These are phyloP conservation scores for Tillus elongatus DNA, from an alignment of 2,888 invertebrate species.

Conservation along the genomic window DNA sequence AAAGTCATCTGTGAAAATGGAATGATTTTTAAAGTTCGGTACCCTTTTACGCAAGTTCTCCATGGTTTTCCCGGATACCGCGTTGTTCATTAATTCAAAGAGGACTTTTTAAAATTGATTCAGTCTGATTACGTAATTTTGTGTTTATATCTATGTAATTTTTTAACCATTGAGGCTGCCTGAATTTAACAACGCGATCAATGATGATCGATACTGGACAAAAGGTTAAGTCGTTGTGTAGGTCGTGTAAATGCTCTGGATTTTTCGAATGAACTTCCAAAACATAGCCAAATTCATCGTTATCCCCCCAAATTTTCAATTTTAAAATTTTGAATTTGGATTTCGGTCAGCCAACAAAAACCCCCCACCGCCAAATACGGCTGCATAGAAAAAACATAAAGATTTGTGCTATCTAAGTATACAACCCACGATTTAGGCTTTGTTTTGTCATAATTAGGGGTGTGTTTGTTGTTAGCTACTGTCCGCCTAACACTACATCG, in stretches of 20 bases:
- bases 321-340: constrained; percentile 14
- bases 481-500: constrained; percentile 5
- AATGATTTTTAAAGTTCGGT: too few species aligned
- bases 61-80: constrained; percentile 28
- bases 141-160: constrained; percentile 35
- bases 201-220: constrained; percentile 21
- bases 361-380: constrained; percentile 24
- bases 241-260: constrained; percentile 32
- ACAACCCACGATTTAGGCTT: constrained; percentile 23
- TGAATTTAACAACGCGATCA: constrained; percentile 30
- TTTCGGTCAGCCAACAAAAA: constrained; percentile 23
- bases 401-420: constrained; percentile 29
- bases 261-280: constrained; percentile 40
- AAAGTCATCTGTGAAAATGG: too few species aligned
- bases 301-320: constrained; percentile 14
- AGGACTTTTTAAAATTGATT: constrained; percentile 17
- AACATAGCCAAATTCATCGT: constrained; percentile 29
- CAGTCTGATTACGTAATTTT: constrained; percentile 22
- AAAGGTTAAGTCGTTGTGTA: constrained; percentile 26
- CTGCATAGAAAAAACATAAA: constrained; percentile 24
- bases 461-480: constrained; percentile 24
- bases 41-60: too few species aligned
- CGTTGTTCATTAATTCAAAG: constrained; percentile 18
- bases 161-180: constrained; percentile 33
- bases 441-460: constrained; percentile 23